Percentiles rank a stretch among this genome's conserved stretches.
Evolutionary conservation across 1,140 invertebrate species (phyloP).

Genomic region (Anadara kagoshimensis): DNA sequence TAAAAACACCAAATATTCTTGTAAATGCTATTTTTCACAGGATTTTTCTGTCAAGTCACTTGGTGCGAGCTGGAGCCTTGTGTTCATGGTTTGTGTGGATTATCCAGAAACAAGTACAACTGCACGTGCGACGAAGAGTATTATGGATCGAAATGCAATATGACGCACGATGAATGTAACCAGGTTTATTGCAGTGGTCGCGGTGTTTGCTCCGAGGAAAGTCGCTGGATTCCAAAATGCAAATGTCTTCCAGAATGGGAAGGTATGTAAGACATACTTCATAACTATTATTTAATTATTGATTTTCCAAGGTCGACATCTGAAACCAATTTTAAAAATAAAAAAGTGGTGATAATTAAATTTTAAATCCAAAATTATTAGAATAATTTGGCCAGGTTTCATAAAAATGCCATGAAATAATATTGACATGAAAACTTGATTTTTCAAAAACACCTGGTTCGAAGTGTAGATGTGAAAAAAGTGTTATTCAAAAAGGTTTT

Average conservation of each 20-base stretch:
- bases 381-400: no score
- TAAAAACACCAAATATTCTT: no score
- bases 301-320: neutral
- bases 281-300: neutral
- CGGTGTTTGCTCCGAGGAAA: slow-evolving; percentile 25
- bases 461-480: no score
- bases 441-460: no score
- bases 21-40: slow-evolving; percentile 27
- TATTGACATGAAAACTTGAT: no score
- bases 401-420: no score
- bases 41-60: slow-evolving; percentile 46
- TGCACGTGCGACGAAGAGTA: slow-evolving; percentile 31
- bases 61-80: slow-evolving; percentile 38
- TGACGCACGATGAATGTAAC: slow-evolving; percentile 23
- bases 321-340: no score
- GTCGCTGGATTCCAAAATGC: slow-evolving; percentile 25
- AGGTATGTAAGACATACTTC: slow-evolving; percentile 20
- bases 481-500: neutral
- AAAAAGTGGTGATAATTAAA: neutral
- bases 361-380: no score
- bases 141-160: slow-evolving; percentile 42
- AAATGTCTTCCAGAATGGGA: slow-evolving; percentile 23
- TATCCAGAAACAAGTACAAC: neutral
- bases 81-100: slow-evolving; percentile 32
- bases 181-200: slow-evolving; percentile 22